Base-by-base conservation (phyloP, 2,113 vertebrate genomes). In the Varanus salvator region DNA sequence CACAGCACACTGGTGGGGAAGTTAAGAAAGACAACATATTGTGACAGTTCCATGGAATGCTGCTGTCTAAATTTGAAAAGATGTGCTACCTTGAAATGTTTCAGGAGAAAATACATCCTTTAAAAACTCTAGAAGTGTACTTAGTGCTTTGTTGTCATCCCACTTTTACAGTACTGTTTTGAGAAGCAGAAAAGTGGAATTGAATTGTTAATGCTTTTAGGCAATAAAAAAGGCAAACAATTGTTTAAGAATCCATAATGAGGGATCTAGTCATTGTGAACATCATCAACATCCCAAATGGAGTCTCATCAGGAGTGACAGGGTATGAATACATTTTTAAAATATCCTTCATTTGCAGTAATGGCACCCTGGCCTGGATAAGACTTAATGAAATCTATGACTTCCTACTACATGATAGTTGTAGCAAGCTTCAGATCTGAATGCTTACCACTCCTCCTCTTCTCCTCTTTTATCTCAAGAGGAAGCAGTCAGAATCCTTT, bases 191-290 rank as follows among this genome's bases (percentile, higher is more conserved):
- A 80, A 74, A 82, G 78, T 78, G 87, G 31, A 27, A 38, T 27
- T 89, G 89, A 94, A 86, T 7, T 84, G 80, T 93, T 93, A 72
- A 34, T 64, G 34, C 31, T 50, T 78, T 80, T 52, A 31, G 21
- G 12, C 66, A 88, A 80, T 25, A 19, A 25, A 71, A 80, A 50
- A 27, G 66, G 23, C 6, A 52, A 80, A 69, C 66, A 68, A 25
- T 57, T 86, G 75, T 71, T 80, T 69, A 71, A 80, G 21, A 88
- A 54, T 2, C 48, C 44, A 7, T 38, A 34, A 52, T 80, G 71
- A 85, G 23, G 50, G 84, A n/a, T 6, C n/a, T 86, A n/a, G 29
- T 29, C 38, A 44, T 44, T 44, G 38, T 44, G 38, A 44, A 44
- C 38, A 44, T 44, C 38, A 44, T 44, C 12, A 72, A 85, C 72